Conservation (phyloP, 2,113 vertebrate genomes). For the Gorsachius goisagi region DNA sequence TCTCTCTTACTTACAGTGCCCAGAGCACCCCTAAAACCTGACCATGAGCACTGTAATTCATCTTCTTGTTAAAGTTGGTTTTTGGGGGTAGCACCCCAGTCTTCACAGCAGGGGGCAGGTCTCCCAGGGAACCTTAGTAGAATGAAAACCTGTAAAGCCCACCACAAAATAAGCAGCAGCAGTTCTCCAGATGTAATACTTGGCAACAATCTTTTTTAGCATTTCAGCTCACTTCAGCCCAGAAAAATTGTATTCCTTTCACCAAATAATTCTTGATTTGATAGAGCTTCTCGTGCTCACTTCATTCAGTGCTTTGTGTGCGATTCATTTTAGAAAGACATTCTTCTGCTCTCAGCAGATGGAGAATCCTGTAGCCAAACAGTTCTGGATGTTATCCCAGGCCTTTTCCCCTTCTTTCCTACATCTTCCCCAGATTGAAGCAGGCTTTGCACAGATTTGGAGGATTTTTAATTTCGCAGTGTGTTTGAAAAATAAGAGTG, state of each 20-base stretch:
- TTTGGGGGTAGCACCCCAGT: background rate
- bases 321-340: background rate
- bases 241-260: background rate
- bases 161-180: background rate
- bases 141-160: background rate
- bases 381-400: slow-evolving; percentile 40
- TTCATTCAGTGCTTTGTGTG: slow-evolving; percentile 16
- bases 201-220: background rate
- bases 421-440: background rate
- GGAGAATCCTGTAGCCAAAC: background rate
- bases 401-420: background rate
- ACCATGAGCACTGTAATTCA: background rate
- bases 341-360: slow-evolving; percentile 31
- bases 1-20: background rate
- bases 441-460: background rate
- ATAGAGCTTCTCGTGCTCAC: background rate
- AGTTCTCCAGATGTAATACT: background rate
- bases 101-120: background rate
- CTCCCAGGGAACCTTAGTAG: background rate
- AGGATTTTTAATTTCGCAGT: background rate
- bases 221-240: background rate
- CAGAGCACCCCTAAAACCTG: background rate
- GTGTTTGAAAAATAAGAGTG: background rate
- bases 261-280: slow-evolving; percentile 1
- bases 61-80: background rate